Base-by-base conservation (phyloP, 1,140 invertebrate species). In the Pogonus chalceus region DNA sequence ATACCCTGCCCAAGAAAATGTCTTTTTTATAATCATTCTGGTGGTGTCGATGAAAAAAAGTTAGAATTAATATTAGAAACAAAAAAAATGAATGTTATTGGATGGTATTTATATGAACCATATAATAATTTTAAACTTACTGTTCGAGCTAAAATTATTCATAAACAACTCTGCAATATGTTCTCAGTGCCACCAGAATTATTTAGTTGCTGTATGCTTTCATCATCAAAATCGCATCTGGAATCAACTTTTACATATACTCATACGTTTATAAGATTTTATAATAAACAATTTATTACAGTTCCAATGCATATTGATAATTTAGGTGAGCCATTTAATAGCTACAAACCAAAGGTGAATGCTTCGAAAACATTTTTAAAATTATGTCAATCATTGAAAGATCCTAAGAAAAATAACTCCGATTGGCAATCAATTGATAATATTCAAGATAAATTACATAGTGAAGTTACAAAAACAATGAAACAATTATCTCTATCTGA, bases 81-180 rank as follows among this genome's bases (percentile, higher is more conserved):
- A 39, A 73, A 72, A 35, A 72, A 69, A 35, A 71, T 72, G 59
- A 73, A 77, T 60, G 70, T 83, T 31, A 74, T 82, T 10, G 81
- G 81, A 18, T 83, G 82, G 81, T 83, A 79, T 62, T 74, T 73
- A 58, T 81, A 79, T 59, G 70, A 78, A 51, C 66, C 72, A 57
- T 74, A 77, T 51, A 69, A 65, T 35, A 65, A 63, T 23, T 66
- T 80, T 9, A 68, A 66, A 43, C 73, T 71, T 2, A 77, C 77
- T 2, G 65, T 81, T 31, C 64, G 76, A 46, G 80, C 81, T 52
- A 79, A 73, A 63, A 60, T 78, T 54, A 65, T 82, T 54, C 77
- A 81, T 31, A 79, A 74, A 66, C 72, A 37, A 43, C 20, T 52
- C 1, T 18, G 20, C 16, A 21, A 21, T 2, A 23, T 39, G 9